phyloP scores from a whole-genome alignment of 2,888 invertebrate species.

The Sisyra terminalis region DNA sequence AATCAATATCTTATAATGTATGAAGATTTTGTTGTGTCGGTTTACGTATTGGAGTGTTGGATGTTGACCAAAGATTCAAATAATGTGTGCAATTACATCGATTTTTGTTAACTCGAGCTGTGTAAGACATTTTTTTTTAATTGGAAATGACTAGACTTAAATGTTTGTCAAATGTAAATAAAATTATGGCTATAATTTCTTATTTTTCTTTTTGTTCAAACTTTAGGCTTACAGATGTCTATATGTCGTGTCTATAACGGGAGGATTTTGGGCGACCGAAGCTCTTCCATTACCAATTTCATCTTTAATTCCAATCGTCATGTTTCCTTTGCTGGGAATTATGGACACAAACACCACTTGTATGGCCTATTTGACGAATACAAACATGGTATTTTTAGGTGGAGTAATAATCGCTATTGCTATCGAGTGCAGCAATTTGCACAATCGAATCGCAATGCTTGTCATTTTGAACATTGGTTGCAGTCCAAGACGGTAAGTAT shows the following conservation, averaged over 20 bases:
- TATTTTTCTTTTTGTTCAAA: too few species aligned
- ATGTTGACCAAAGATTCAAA: too few species aligned
- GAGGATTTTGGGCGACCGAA: slow-evolving; percentile 25
- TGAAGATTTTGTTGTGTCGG: too few species aligned
- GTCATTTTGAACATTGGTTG: slow-evolving; percentile 64
- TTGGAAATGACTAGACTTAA: too few species aligned
- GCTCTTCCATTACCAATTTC: slow-evolving; percentile 24
- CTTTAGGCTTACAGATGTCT: slow-evolving; percentile 21
- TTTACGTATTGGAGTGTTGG: too few species aligned
- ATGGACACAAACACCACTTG: slow-evolving; percentile 18
- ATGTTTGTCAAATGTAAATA: too few species aligned
- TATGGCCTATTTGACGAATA: slow-evolving; percentile 37
- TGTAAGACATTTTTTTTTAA: too few species aligned
- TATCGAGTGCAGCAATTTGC: slow-evolving; percentile 78
- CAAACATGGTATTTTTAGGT: slow-evolving; percentile 77
- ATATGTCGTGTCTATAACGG: slow-evolving; percentile 23
- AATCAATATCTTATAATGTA: too few species aligned
- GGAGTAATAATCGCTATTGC: slow-evolving; percentile 83
- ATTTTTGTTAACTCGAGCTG: too few species aligned
- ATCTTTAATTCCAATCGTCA: slow-evolving; percentile 22
- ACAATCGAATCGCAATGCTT: slow-evolving; percentile 70
- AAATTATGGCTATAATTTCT: too few species aligned
- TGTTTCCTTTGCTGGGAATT: slow-evolving; percentile 24
- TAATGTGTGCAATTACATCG: too few species aligned
- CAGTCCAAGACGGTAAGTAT: slow-evolving; percentile 50